phyloP scores from a whole-genome alignment of 30 jellyfish, hydroid and myxozoan genomes.

The Turritopsis rubra region DNA sequence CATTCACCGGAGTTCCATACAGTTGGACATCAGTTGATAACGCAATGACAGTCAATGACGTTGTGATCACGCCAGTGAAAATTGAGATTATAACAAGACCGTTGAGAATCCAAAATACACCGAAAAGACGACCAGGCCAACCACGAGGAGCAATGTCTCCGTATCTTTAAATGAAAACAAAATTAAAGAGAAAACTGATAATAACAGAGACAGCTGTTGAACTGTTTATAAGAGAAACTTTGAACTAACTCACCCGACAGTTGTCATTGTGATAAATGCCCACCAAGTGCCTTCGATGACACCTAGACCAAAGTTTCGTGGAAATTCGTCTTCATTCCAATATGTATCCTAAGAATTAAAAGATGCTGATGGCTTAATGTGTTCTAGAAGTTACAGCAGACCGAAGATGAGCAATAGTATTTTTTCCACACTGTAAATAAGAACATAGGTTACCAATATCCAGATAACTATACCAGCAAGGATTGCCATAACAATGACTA shows the following conservation, averaged over 20 bases:
- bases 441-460: conserved; percentile 55
- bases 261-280: conserved; percentile 98
- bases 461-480: conserved; percentile 92
- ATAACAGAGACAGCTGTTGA: neutral
- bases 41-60: conserved; percentile 78
- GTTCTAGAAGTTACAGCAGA: neutral
- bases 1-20: conserved; percentile 75
- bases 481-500: conserved; percentile 73
- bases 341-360: conserved; percentile 68
- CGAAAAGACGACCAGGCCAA: conserved; percentile 91
- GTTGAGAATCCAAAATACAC: conserved; percentile 88
- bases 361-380: too few relatives aligned
- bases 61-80: conserved; percentile 93
- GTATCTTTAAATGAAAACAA: conserved; percentile 29
- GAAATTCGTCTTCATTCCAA: conserved; percentile 97
- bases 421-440: neutral
- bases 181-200: too few relatives aligned
- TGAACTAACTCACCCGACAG: conserved; percentile 71
- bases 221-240: neutral
- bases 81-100: conserved; percentile 82
- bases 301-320: conserved; percentile 89
- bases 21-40: conserved; percentile 55
- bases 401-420: neutral
- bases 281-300: conserved; percentile 95
- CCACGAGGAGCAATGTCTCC: conserved; percentile 99